Conservation (phyloP, 2,888 invertebrate genomes). For the Caenorhabditis angaria region DNA sequence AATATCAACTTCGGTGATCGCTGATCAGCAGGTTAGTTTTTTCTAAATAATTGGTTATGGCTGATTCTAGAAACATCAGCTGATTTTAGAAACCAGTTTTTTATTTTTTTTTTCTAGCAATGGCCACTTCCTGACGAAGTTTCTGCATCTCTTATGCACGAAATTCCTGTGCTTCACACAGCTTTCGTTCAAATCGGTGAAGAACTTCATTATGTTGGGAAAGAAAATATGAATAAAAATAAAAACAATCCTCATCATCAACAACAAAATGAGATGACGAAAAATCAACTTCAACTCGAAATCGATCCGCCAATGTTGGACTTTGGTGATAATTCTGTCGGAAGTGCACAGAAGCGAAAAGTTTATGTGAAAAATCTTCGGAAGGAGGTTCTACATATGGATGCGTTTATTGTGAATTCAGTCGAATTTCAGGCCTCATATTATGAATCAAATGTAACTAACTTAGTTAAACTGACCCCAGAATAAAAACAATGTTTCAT, state of each 20-base stretch:
- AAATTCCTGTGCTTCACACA: constrained; percentile 74
- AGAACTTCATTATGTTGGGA: constrained; percentile 79
- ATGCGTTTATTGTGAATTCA: constrained; percentile 48
- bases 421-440: constrained; percentile 50
- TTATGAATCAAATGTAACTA: constrained; percentile 17
- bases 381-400: constrained; percentile 35
- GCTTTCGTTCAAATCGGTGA: constrained; percentile 81
- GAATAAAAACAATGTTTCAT: no score
- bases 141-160: constrained; percentile 36
- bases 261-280: neutral
- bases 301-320: constrained; percentile 55
- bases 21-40: constrained; percentile 30
- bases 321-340: constrained; percentile 56
- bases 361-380: constrained; percentile 43
- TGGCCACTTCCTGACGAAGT: constrained; percentile 39
- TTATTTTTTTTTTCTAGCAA: no score
- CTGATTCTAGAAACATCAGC: no score
- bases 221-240: neutral
- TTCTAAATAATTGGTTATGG: constrained; percentile 6
- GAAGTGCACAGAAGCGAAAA: constrained; percentile 36
- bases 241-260: neutral
- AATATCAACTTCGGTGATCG: constrained; percentile 14
- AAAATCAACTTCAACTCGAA: constrained; percentile 23
- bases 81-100: no score
- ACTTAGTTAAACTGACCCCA: constrained; percentile 7